phyloP scores from a whole-genome alignment of 2,888 invertebrate species.

The Timema cristinae region DNA sequence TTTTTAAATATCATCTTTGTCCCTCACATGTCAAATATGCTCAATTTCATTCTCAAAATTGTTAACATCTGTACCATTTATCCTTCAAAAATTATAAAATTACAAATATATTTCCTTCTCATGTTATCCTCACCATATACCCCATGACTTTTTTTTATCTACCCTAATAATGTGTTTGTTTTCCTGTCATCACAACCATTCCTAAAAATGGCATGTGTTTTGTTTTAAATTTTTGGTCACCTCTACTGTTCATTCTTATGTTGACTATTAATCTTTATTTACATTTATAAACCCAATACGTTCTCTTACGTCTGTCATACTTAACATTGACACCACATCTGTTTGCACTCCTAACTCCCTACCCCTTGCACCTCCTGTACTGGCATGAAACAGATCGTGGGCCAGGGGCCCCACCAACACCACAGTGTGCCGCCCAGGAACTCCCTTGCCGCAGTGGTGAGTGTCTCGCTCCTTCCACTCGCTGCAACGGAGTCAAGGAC shows the following conservation, averaged over 20 bases:
- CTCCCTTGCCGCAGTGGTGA: constrained; percentile 52
- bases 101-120: not conserved
- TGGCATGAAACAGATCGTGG: not conserved
- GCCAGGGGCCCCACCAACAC: not conserved
- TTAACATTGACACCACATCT: not conserved
- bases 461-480: constrained; percentile 54
- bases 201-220: not conserved
- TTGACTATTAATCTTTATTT: not conserved
- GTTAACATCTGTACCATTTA: too few relatives aligned
- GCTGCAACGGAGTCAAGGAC: constrained; percentile 58
- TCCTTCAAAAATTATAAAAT: too few relatives aligned
- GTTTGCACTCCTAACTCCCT: too few relatives aligned
- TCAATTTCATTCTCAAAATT: too few relatives aligned
- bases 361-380: too few relatives aligned
- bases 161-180: not conserved
- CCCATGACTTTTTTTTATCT: not conserved
- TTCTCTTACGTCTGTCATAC: not conserved
- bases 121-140: not conserved
- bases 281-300: too few relatives aligned
- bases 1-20: too few relatives aligned
- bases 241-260: not conserved
- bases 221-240: not conserved
- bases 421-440: constrained; percentile 29
- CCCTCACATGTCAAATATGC: too few relatives aligned
- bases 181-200: not conserved